Conservation (phyloP, 2,888 invertebrate genomes). For the Dioctria rufipes region DNA sequence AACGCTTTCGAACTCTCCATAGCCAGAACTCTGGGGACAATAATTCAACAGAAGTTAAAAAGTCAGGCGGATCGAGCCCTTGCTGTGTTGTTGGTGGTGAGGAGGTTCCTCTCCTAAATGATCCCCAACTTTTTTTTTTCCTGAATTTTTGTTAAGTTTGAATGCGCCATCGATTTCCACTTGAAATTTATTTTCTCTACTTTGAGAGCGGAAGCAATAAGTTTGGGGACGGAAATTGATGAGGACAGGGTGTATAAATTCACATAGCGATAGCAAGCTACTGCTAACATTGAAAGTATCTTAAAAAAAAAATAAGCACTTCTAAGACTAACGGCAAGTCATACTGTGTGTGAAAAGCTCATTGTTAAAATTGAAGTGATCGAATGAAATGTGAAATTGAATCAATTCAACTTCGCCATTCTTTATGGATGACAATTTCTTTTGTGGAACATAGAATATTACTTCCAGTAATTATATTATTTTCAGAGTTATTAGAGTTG, state of each 20-base stretch:
- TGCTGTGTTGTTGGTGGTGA: not conserved
- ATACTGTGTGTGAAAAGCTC: not conserved
- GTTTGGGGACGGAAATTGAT: constrained; percentile 40
- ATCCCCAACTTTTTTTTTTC: not conserved
- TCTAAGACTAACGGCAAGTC: constrained; percentile 12
- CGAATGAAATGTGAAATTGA: constrained; percentile 4
- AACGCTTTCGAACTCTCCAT: not conserved
- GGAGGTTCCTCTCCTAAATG: not conserved
- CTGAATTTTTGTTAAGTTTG: constrained; percentile 4
- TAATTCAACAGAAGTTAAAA: not conserved
- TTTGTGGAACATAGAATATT: no score
- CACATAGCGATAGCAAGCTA: not conserved
- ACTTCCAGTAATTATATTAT: no score
- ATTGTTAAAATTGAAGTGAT: not conserved
- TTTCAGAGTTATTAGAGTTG: no score
- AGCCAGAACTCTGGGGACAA: not conserved
- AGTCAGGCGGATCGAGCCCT: constrained; percentile 20
- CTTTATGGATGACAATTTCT: no score
- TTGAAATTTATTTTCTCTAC: constrained; percentile 41
- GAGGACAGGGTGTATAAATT: constrained; percentile 39
- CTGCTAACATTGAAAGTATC: not conserved
- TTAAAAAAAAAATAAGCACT: not conserved
- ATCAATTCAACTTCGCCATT: not conserved
- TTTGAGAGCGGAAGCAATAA: constrained; percentile 48
- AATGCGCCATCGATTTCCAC: constrained; percentile 41